phyloP scores from a whole-genome alignment of 2,888 invertebrate genomes.

The Parthenolecanium corni region DNA sequence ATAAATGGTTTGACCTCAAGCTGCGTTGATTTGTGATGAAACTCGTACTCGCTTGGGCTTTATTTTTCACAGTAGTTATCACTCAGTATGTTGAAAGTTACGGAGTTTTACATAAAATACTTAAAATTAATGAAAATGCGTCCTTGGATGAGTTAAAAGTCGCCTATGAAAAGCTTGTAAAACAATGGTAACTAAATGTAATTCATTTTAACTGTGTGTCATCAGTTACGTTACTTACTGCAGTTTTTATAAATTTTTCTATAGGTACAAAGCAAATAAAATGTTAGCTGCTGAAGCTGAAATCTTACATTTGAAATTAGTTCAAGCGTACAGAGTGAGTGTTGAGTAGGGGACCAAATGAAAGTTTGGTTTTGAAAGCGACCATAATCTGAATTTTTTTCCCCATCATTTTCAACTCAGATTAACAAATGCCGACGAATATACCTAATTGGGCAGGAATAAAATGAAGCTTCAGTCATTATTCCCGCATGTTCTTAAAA shows the following conservation, averaged over 20 bases:
- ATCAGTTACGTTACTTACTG: background rate
- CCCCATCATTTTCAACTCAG: no score
- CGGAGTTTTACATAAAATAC: constrained; percentile 19
- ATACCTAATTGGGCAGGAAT: no score
- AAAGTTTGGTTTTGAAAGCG: background rate
- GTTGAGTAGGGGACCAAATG: background rate
- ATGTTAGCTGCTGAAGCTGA: constrained; percentile 2
- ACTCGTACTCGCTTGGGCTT: constrained; percentile 17
- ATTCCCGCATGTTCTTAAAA: no score
- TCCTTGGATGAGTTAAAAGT: constrained; percentile 11
- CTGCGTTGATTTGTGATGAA: constrained; percentile 14
- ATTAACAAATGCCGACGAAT: no score
- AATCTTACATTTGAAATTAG: constrained; percentile 18
- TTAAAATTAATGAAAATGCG: constrained; percentile 22
- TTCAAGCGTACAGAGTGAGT: constrained; percentile 23
- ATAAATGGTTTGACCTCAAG: background rate
- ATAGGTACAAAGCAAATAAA: constrained; percentile 22
- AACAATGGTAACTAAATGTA: constrained; percentile 8
- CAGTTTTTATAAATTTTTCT: background rate
- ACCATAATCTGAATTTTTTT: no score
- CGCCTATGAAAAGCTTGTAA: constrained; percentile 1
- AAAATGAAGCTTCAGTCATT: no score
- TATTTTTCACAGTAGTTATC: constrained; percentile 9
- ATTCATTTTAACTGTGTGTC: background rate
- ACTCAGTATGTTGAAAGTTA: constrained; percentile 23